Percentiles rank a stretch among this genome's conserved stretches.
Conservation (phyloP, 2,113 vertebrate genomes). For the Podiceps cristatus region DNA sequence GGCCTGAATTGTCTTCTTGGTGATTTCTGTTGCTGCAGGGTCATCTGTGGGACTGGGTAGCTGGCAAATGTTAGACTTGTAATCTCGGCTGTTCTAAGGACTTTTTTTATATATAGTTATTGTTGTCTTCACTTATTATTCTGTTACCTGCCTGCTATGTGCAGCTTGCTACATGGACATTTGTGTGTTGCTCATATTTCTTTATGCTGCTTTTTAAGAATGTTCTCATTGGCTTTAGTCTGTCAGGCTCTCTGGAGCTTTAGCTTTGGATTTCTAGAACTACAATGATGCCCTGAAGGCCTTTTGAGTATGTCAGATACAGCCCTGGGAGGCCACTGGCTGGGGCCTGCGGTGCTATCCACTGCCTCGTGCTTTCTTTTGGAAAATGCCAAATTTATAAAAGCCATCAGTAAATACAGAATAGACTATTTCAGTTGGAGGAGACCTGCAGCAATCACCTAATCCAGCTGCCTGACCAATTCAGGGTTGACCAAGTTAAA, state of each 20-base stretch:
- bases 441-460: neutral
- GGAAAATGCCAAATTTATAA: neutral
- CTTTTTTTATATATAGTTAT: neutral
- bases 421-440: neutral
- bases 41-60: neutral
- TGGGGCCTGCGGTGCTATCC: neutral
- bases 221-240: conserved; percentile 2
- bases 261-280: neutral
- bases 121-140: neutral
- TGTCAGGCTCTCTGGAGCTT: neutral
- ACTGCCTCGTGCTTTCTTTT: neutral
- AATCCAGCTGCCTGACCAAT: neutral
- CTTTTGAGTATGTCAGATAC: neutral
- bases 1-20: neutral
- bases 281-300: neutral
- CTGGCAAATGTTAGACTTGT: conserved; percentile 16
- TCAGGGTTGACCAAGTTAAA: neutral
- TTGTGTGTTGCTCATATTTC: neutral
- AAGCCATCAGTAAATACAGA: neutral
- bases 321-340: neutral
- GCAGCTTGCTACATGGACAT: no score
- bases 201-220: neutral
- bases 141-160: neutral
- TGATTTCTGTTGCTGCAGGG: neutral
- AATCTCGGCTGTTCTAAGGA: conserved; percentile 3